These are phyloP conservation scores for Horisme vitalbata DNA, from an alignment of 2,888 invertebrate species.

Conservation along the genomic window DNA sequence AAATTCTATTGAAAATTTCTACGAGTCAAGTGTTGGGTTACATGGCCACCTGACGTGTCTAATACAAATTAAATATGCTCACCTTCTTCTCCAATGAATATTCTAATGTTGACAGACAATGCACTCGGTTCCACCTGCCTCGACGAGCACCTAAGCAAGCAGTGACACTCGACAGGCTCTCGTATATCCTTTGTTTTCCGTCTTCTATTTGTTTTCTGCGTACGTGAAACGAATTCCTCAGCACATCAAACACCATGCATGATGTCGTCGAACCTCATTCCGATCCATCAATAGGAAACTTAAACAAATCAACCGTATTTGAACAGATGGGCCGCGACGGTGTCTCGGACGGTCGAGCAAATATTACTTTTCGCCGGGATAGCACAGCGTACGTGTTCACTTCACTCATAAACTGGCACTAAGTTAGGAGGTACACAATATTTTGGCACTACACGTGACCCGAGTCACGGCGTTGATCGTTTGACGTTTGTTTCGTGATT, in stretches of 20 bases:
- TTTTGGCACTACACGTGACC: constrained; percentile 64
- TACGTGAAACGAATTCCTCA: constrained; percentile 74
- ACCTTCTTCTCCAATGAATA: constrained; percentile 56
- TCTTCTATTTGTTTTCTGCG: constrained; percentile 72
- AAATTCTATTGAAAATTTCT: neutral
- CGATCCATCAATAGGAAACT: constrained; percentile 73
- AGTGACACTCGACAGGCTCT: constrained; percentile 56
- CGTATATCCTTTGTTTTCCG: constrained; percentile 70
- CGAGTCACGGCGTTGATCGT: constrained; percentile 46
- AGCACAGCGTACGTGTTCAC: constrained; percentile 50
- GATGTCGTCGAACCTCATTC: constrained; percentile 65
- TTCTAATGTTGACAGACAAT: constrained; percentile 53
- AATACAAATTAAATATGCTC: constrained; percentile 46
- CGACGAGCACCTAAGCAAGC: constrained; percentile 73
- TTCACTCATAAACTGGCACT: constrained; percentile 61
- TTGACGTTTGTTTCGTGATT: constrained; percentile 32
- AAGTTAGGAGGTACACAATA: constrained; percentile 53
- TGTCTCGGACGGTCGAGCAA: constrained; percentile 43
- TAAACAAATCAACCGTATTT: constrained; percentile 67
- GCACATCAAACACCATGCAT: constrained; percentile 64
- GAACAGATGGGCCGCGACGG: constrained; percentile 61
- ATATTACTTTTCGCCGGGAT: constrained; percentile 41
- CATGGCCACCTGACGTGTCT: constrained; percentile 17
- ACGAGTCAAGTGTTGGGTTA: neutral
- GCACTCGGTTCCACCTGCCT: constrained; percentile 64